A percentile compares a stretch with the other conserved stretches of the same genome.
Conservation (phyloP, 92 coral and sea anemone genomes). For the Parazoanthus darwini region DNA sequence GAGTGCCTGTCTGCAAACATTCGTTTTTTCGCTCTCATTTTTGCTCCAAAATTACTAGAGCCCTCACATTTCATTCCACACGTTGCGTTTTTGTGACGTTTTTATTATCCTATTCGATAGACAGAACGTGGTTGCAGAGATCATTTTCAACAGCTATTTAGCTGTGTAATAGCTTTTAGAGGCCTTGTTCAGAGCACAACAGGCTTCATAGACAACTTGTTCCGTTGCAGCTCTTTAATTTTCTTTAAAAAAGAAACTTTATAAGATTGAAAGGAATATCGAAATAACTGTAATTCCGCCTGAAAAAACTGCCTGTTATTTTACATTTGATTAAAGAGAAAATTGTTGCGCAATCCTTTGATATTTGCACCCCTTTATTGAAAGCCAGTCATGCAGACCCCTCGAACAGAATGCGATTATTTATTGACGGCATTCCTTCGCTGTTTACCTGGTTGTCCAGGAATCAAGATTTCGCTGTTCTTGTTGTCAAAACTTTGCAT, state of each 20-base stretch:
- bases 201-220: neutral
- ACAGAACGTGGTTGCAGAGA: neutral
- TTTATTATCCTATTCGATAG: neutral
- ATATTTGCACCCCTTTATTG: conserved; percentile 18
- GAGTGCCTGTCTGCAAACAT: neutral
- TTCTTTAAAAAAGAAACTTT: neutral
- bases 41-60: no score
- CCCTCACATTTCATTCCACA: neutral
- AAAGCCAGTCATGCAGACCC: conserved; percentile 20
- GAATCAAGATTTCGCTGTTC: neutral
- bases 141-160: no score
- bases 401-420: neutral
- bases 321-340: neutral
- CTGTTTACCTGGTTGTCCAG: neutral
- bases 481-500: neutral
- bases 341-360: neutral
- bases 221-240: neutral
- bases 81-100: neutral
- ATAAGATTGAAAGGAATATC: neutral
- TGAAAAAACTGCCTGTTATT: no score
- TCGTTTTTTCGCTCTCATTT: no score
- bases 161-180: no score
- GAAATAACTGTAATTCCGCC: neutral
- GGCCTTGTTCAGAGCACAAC: neutral
- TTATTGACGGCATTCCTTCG: neutral